These are phyloP conservation scores for Nasonovia ribisnigri DNA, from an alignment of 2,888 invertebrate genomes.

Conservation along the genomic window DNA sequence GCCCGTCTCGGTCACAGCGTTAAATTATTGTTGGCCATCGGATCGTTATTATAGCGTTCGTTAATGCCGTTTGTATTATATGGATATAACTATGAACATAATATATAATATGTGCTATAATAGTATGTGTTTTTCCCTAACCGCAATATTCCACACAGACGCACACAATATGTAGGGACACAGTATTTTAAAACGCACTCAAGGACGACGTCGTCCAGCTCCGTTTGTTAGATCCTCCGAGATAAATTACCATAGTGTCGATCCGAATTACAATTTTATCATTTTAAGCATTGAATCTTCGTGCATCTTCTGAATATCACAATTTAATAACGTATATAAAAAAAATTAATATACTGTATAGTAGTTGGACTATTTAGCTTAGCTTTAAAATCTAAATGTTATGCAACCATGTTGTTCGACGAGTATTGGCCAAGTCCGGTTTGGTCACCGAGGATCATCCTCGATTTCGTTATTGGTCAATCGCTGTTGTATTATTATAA, in stretches of 20 bases:
- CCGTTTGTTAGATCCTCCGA: not conserved
- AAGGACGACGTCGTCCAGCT: constrained; percentile 38
- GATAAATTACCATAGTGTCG: constrained; percentile 3
- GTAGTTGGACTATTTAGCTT: constrained; percentile 23
- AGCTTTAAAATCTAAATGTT: constrained; percentile 38
- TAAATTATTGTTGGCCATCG: not conserved
- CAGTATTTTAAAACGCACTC: not conserved
- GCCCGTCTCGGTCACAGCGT: not conserved
- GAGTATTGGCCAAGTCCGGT: constrained; percentile 52
- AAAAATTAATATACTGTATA: not conserved
- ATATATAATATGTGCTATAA: not conserved
- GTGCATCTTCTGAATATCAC: not conserved
- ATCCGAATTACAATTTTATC: not conserved
- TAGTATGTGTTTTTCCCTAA: not conserved
- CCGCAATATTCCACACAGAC: not conserved
- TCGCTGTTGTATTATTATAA: constrained; percentile 6
- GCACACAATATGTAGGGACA: not conserved
- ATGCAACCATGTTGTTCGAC: constrained; percentile 46
- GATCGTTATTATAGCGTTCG: not conserved
- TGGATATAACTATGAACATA: not conserved
- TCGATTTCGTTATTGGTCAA: constrained; percentile 57
- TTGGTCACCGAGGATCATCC: constrained; percentile 52
- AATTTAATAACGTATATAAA: not conserved
- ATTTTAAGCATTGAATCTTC: not conserved
- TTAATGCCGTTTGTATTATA: not conserved